A percentile compares a stretch with the other conserved stretches of the same genome.
Conservation (phyloP, 2,888 invertebrate genomes). For the Napeogenes sylphis region DNA sequence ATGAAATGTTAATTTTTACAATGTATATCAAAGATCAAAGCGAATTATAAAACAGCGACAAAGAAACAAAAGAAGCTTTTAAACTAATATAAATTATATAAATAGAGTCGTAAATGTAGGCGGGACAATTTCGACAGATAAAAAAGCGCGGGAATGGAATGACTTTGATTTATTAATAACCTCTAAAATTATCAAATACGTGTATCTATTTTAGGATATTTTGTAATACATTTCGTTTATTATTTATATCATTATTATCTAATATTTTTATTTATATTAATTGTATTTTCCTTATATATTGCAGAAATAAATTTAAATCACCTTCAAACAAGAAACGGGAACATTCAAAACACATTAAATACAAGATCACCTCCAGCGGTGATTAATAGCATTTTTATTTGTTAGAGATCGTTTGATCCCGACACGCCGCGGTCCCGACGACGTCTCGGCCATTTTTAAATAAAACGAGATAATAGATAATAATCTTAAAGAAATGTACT, state of each 20-base stretch:
- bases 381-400: slow-evolving; percentile 76
- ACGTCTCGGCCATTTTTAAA: slow-evolving; percentile 62
- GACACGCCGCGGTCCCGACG: slow-evolving; percentile 63
- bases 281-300: too few species aligned
- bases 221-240: too few species aligned
- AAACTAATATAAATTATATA: slow-evolving; percentile 65
- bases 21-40: slow-evolving; percentile 35
- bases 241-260: too few species aligned
- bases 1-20: slow-evolving; percentile 28
- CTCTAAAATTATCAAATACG: slow-evolving; percentile 55
- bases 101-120: slow-evolving; percentile 60
- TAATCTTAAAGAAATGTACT: slow-evolving; percentile 60
- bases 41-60: slow-evolving; percentile 52
- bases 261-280: too few species aligned
- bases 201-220: slow-evolving; percentile 21
- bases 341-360: slow-evolving; percentile 28
- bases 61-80: slow-evolving; percentile 66
- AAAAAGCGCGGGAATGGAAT: slow-evolving; percentile 35
- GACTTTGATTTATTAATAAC: slow-evolving; percentile 65
- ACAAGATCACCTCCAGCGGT: slow-evolving; percentile 54
- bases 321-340: slow-evolving; percentile 6
- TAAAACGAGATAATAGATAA: slow-evolving; percentile 65
- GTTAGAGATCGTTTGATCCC: slow-evolving; percentile 74
- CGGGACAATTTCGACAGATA: slow-evolving; percentile 42
- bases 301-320: background rate